These are phyloP conservation scores for Cyclopterus lumpus DNA, from an alignment of 2,797 vertebrate genomes.

Conservation along the genomic window DNA sequence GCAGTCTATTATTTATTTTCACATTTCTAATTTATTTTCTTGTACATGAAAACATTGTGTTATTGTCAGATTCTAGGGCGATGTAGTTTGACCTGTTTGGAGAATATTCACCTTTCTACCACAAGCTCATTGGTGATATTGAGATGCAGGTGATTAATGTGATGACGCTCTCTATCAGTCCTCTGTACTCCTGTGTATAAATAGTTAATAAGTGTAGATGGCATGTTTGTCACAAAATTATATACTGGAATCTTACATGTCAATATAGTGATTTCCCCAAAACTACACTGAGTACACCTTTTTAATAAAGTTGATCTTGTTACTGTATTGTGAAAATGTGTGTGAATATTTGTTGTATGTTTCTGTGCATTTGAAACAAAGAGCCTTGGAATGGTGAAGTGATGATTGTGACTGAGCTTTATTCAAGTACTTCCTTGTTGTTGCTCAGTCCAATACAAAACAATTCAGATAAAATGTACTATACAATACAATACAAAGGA, in stretches of 20 bases:
- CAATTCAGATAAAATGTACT: slow-evolving; percentile 1
- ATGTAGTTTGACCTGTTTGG: background rate
- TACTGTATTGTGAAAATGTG: background rate
- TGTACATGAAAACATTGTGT: no score
- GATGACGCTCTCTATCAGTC: background rate
- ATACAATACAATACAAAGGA: slow-evolving; percentile 5
- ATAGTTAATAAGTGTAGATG: background rate
- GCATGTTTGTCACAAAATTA: background rate
- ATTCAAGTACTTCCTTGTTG: background rate
- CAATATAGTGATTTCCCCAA: background rate
- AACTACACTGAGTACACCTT: background rate
- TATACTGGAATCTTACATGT: background rate
- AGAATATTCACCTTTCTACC: background rate
- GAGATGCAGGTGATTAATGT: background rate
- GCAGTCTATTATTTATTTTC: background rate
- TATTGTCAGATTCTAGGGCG: background rate
- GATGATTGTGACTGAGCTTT: background rate
- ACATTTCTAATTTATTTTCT: background rate
- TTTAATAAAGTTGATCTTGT: background rate
- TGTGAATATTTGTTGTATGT: background rate
- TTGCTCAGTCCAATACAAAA: background rate
- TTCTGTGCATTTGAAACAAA: slow-evolving; percentile 18
- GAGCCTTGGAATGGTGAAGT: background rate
- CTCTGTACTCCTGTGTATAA: background rate
- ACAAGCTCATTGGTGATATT: background rate